A percentile compares a stretch with the other conserved stretches of the same genome.
Evolutionary conservation across 2,113 vertebrate species (phyloP).

Genomic region (Phyllopteryx taeniolatus): DNA sequence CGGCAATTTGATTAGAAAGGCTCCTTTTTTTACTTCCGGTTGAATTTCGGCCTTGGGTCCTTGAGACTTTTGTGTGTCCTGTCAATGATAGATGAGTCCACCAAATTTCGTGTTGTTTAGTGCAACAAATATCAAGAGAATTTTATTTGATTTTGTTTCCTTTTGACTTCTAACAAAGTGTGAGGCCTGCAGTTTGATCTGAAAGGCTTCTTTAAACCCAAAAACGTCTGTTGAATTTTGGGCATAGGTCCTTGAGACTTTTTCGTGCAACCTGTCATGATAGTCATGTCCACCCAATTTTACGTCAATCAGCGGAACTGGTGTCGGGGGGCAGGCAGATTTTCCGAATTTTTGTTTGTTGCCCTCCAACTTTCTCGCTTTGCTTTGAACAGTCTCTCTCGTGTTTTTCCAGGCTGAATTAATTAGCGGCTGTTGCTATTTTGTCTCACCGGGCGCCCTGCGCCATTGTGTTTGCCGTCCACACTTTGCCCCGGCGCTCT

Average conservation of each 20-base stretch:
- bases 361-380: background rate
- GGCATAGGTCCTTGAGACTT: background rate
- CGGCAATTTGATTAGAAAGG: too few species aligned
- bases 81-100: too few species aligned
- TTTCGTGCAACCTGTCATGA: background rate
- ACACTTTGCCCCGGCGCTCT: conserved; percentile 42
- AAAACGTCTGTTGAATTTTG: background rate
- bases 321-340: background rate
- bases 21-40: too few species aligned
- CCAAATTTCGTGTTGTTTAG: too few species aligned
- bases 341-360: background rate
- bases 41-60: too few species aligned
- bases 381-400: background rate
- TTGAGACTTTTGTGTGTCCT: too few species aligned
- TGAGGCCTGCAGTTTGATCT: background rate
- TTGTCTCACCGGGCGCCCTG: background rate
- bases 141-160: background rate
- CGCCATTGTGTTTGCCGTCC: conserved; percentile 32
- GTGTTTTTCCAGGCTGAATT: background rate
- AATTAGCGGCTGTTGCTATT: background rate
- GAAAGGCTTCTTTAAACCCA: background rate
- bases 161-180: background rate
- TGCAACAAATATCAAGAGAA: too few species aligned
- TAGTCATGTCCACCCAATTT: too few species aligned
- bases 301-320: background rate